phyloP scores from a whole-genome alignment of 2,888 invertebrate genomes.

The Lasioglossum oenotherae region DNA sequence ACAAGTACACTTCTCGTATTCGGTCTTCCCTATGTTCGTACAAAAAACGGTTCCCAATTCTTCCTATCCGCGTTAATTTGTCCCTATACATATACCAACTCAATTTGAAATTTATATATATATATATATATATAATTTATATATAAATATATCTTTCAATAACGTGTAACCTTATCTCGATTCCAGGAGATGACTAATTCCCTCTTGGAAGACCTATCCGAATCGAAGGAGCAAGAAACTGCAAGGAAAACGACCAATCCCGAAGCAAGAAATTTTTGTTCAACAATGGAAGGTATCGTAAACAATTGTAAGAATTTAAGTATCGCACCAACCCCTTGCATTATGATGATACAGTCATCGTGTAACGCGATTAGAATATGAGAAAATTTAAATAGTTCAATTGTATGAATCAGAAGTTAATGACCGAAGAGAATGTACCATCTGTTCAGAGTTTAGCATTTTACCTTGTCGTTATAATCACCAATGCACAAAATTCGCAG shows the following conservation, averaged over 20 bases:
- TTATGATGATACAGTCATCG: neutral
- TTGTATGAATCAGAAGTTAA: neutral
- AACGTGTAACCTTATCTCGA: neutral
- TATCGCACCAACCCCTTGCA: neutral
- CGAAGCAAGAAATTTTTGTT: neutral
- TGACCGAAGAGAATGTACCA: neutral
- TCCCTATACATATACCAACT: conserved; percentile 54
- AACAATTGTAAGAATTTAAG: neutral
- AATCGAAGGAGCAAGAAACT: conserved; percentile 40
- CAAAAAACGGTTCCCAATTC: conserved; percentile 73
- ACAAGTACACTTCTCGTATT: conserved; percentile 75
- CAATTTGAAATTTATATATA: neutral
- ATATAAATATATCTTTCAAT: conserved; percentile 10
- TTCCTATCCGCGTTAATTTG: conserved; percentile 38
- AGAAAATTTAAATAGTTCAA: too few relatives aligned
- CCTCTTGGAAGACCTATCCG: conserved; percentile 32
- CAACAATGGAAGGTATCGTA: neutral
- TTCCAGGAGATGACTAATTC: neutral
- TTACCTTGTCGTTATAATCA: neutral
- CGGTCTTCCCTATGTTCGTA: conserved; percentile 71
- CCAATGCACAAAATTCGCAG: neutral
- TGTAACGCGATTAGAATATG: too few relatives aligned
- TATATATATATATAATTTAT: neutral
- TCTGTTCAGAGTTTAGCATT: neutral
- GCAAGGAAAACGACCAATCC: neutral